phyloP scores from a whole-genome alignment of 2,888 invertebrate genomes.

The Embidobia sp. region DNA sequence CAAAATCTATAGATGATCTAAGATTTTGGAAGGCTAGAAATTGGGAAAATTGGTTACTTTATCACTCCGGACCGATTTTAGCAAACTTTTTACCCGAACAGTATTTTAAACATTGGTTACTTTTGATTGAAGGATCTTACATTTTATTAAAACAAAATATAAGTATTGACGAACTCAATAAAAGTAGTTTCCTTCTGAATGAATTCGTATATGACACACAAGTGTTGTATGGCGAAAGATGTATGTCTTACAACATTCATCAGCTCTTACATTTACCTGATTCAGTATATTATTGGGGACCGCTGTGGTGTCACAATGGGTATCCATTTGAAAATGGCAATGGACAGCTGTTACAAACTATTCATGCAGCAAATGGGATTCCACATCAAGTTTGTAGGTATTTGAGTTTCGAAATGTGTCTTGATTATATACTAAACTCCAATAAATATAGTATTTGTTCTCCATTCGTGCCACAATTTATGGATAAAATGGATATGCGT shows the following conservation, averaged over 20 bases:
- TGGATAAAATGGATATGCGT: no score
- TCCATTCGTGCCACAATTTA: no score
- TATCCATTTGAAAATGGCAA: slow-evolving; percentile 5
- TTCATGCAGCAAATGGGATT: slow-evolving; percentile 5
- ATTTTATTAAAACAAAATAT: slow-evolving; percentile 3
- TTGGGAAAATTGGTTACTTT: slow-evolving; percentile 1
- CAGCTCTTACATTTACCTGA: neutral
- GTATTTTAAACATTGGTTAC: neutral
- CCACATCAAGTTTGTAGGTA: neutral
- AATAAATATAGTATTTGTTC: no score
- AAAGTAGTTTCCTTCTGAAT: neutral
- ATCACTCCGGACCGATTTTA: neutral
- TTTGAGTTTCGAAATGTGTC: neutral
- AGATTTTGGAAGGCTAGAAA: slow-evolving; percentile 4
- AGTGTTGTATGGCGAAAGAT: neutral
- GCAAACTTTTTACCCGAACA: neutral
- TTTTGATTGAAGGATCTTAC: neutral
- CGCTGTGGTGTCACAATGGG: neutral
- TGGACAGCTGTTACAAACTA: no score
- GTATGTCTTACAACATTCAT: slow-evolving; percentile 1
- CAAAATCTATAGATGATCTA: neutral
- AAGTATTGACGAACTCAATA: neutral
- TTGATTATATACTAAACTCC: neutral
- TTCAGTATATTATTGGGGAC: neutral
- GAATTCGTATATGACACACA: slow-evolving; percentile 1